These are phyloP conservation scores for Leucoptera coffeella DNA, from an alignment of 2,888 invertebrate genomes.

Conservation along the genomic window DNA sequence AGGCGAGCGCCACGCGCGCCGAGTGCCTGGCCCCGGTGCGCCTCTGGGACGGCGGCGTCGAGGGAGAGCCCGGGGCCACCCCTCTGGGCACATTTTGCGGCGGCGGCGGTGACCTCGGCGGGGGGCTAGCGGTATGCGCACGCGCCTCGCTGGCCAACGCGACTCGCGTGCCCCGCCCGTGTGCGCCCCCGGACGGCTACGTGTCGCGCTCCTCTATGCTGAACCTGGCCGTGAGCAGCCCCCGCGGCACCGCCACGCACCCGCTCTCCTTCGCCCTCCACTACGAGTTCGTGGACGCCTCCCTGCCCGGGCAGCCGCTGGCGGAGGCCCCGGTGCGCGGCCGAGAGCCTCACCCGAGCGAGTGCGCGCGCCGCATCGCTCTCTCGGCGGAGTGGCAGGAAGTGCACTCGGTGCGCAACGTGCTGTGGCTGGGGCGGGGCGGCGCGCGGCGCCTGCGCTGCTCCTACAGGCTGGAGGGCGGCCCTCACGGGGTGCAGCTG, in stretches of 20 bases:
- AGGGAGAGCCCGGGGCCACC: slow-evolving; percentile 23
- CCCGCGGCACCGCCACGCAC: slow-evolving; percentile 71
- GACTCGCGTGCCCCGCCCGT: slow-evolving; percentile 72
- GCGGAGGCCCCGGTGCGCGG: no score
- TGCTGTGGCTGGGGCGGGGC: slow-evolving; percentile 78
- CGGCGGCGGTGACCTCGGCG: slow-evolving; percentile 31
- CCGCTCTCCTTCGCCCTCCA: slow-evolving; percentile 67
- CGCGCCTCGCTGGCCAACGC: slow-evolving; percentile 69
- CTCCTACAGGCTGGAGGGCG: slow-evolving; percentile 65
- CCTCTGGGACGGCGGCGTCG: slow-evolving; percentile 67
- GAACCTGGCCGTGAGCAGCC: slow-evolving; percentile 41
- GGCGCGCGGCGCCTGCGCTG: slow-evolving; percentile 73
- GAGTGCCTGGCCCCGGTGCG: slow-evolving; percentile 63
- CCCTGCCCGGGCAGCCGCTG: slow-evolving; percentile 65
- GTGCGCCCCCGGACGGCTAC: slow-evolving; percentile 75
- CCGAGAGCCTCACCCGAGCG: slow-evolving; percentile 21
- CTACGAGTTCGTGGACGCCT: slow-evolving; percentile 80
- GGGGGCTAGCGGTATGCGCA: slow-evolving; percentile 63
- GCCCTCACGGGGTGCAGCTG: slow-evolving; percentile 53
- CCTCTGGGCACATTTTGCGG: slow-evolving; percentile 61
- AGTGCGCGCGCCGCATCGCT: slow-evolving; percentile 24
- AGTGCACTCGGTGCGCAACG: slow-evolving; percentile 71
- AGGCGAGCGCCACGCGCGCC: slow-evolving; percentile 5
- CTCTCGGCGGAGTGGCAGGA: slow-evolving; percentile 59
- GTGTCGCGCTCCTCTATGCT: slow-evolving; percentile 40